Conservation (phyloP, 2,113 vertebrate genomes). For the Thomomys bottae region DNA sequence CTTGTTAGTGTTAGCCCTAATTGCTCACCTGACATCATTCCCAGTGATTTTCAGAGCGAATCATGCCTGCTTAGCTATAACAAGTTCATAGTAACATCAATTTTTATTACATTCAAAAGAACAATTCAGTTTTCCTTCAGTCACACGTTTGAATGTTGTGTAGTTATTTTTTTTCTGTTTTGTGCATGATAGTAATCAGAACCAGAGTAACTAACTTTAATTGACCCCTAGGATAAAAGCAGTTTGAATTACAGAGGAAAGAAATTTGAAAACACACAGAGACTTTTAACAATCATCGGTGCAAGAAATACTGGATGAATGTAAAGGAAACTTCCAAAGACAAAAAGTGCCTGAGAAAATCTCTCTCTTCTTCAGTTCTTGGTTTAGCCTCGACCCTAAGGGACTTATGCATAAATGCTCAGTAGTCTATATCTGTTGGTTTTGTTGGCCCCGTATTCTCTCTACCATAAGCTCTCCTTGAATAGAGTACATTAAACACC, state of each 20-base stretch:
- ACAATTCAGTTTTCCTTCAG: conserved; percentile 52
- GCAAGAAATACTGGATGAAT: neutral
- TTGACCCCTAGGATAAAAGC: conserved; percentile 44
- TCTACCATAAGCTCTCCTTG: neutral
- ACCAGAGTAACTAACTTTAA: conserved; percentile 49
- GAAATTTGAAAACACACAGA: neutral
- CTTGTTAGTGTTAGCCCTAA: neutral
- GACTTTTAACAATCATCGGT: neutral
- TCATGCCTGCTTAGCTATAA: conserved; percentile 36
- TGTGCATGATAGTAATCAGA: conserved; percentile 38
- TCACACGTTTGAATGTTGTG: conserved; percentile 58
- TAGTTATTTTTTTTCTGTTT: conserved; percentile 59
- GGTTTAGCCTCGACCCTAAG: neutral
- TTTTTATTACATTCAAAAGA: conserved; percentile 67
- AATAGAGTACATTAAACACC: neutral
- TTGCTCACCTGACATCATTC: conserved; percentile 22
- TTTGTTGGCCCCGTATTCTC: neutral
- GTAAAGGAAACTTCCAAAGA: neutral
- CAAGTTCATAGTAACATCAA: conserved; percentile 54
- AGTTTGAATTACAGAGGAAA: conserved; percentile 17
- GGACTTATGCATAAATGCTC: neutral
- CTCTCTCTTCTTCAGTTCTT: neutral
- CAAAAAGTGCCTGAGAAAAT: neutral
- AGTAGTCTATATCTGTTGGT: neutral
- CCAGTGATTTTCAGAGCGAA: neutral